Conservation (phyloP, 2,888 invertebrate genomes). For the Trissonchulus latispiculum region DNA sequence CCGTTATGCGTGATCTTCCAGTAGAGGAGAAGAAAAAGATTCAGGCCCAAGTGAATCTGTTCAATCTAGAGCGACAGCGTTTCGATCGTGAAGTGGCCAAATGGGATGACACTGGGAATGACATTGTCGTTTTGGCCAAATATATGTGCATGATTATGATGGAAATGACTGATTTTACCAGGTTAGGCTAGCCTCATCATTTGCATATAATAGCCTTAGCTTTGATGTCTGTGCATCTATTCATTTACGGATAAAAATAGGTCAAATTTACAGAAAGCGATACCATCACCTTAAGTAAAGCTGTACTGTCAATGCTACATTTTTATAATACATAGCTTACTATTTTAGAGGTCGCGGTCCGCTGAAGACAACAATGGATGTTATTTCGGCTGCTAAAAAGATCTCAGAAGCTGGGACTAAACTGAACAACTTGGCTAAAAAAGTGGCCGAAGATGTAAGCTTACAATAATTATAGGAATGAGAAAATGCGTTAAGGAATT, state of each 20-base stretch:
- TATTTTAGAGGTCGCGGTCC: conserved; percentile 99
- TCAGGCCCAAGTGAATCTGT: conserved; percentile 44
- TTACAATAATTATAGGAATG: no score
- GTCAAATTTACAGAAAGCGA: no score
- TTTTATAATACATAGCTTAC: no score
- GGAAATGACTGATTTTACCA: conserved; percentile 99
- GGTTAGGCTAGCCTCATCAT: no score
- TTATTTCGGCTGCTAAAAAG: conserved; percentile 97
- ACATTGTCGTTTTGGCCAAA: conserved; percentile 91
- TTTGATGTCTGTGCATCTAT: no score
- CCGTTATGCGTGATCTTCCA: conserved; percentile 60
- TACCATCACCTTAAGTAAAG: no score
- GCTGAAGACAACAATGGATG: conserved; percentile 96
- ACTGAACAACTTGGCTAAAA: conserved; percentile 82
- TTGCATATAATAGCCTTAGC: no score
- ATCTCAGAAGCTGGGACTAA: conserved; percentile 96
- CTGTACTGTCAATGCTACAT: no score
- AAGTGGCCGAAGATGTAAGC: conserved; percentile 69
- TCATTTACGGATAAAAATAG: no score
- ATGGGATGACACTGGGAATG: conserved; percentile 67
- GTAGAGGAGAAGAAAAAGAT: conserved; percentile 97
- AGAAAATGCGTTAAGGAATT: no score
- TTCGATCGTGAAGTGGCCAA: conserved; percentile 97
- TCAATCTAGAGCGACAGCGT: conserved; percentile 74
- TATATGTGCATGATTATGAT: conserved; percentile 99